Base-by-base conservation (phyloP, 2,113 vertebrate species). In the Oncorhynchus masou region DNA sequence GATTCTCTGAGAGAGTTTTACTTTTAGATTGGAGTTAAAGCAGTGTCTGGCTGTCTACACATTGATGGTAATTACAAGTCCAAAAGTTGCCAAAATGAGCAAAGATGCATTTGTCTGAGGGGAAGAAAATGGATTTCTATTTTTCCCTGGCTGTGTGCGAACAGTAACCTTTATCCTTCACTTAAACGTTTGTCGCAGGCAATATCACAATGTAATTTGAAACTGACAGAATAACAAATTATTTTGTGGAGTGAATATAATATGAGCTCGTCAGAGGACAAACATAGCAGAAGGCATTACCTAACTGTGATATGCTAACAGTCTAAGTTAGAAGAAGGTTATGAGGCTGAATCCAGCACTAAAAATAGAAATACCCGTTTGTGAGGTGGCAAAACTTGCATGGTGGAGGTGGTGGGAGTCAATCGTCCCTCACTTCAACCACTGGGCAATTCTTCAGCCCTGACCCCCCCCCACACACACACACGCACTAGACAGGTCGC, bases 211-310 rank as follows among this genome's bases (percentile, higher is more conserved):
- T 81, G 84, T 83, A 84, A 89, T 79, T 81, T 77, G 73, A 79
- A 87, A 87, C 90, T 85, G 75, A 90, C 77, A 89, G 86, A 92
- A 87, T 84, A 89, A 85, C 81, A 85, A 85, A 84, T 75, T 9
- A 25, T 22, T 71, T 64, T 62, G 72, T 74, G 39, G 62, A 82
- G 59, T 39, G 48, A 70, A 48, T 79, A 39, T 60, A 74, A 54
- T 24, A 74, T 34, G 78, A 67, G 51, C 51, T 54, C 75, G 29
- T 70, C 70, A 4, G n/a, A 74, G 51, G 78, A 81, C n/a, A 51
- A 60, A 81, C 59, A 5, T 29, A 76, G 67, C 31, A 66, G 19
- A 65, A 68, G 49, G 48, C 11, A 49, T 5, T 45, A 39, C 4
- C 49, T 15, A 51, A 51, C 49, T 51, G 15, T 51, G 49, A 16